phyloP scores from a whole-genome alignment of 2,888 invertebrate species.

The Therioaphis trifolii region DNA sequence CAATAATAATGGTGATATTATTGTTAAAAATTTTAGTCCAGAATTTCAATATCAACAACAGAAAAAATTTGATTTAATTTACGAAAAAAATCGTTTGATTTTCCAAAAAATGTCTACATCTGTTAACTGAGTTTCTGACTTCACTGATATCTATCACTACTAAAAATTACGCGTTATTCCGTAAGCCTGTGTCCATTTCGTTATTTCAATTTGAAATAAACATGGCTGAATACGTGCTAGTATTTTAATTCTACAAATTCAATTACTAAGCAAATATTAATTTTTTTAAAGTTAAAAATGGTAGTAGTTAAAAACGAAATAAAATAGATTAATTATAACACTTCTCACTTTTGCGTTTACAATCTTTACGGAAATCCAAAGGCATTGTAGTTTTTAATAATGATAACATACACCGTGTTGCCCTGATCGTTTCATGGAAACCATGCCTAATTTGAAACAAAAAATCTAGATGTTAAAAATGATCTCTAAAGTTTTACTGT shows the following conservation, averaged over 20 bases:
- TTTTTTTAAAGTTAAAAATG: slow-evolving; percentile 28
- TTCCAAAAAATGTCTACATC: background rate
- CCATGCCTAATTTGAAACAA: slow-evolving; percentile 56
- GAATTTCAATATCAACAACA: no score
- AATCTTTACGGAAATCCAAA: slow-evolving; percentile 55
- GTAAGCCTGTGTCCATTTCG: slow-evolving; percentile 11
- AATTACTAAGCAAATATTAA: slow-evolving; percentile 43
- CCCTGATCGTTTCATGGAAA: slow-evolving; percentile 56
- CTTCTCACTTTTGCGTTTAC: slow-evolving; percentile 56
- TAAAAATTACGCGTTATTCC: background rate
- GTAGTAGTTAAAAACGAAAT: slow-evolving; percentile 23
- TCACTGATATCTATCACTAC: background rate
- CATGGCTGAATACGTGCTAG: slow-evolving; percentile 36
- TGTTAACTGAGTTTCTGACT: background rate
- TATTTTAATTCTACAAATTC: slow-evolving; percentile 38
- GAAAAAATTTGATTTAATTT: no score
- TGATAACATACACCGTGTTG: slow-evolving; percentile 48
- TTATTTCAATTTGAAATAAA: background rate
- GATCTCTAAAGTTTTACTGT: background rate
- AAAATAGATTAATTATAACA: slow-evolving; percentile 42
- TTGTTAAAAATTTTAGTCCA: no score
- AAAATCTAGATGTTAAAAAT: slow-evolving; percentile 48
- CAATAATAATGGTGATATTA: no score
- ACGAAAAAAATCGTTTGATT: background rate
- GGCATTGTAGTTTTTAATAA: slow-evolving; percentile 59